These are phyloP conservation scores for Diadromus collaris DNA, from an alignment of 2,888 invertebrate genomes.

Conservation along the genomic window DNA sequence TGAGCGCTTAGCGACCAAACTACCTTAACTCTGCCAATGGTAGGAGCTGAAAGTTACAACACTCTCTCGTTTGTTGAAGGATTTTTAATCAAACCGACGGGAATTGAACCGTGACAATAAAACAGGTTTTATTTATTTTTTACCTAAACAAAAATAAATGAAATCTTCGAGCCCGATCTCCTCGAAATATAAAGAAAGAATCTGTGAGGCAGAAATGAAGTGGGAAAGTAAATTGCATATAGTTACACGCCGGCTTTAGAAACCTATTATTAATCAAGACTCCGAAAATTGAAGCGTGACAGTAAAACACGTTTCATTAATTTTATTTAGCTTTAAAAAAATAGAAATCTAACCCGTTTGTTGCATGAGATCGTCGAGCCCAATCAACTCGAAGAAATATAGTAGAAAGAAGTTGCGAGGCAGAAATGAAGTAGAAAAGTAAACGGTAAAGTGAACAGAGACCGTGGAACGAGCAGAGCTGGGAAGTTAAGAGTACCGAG, in stretches of 20 bases:
- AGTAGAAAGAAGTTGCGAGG: neutral
- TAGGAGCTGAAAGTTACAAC: no score
- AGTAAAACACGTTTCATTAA: no score
- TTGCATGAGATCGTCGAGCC: no score
- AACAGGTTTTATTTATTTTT: no score
- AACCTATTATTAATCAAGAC: neutral
- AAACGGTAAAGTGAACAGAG: conserved; percentile 16
- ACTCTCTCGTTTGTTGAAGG: no score
- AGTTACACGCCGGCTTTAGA: neutral
- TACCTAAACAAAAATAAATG: neutral
- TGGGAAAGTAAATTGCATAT: conserved; percentile 9
- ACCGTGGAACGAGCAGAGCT: neutral
- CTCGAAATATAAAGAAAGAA: neutral
- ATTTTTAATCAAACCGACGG: neutral
- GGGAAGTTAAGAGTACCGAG: conserved; percentile 18
- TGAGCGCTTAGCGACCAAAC: no score
- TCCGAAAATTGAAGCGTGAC: neutral
- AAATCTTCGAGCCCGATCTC: neutral
- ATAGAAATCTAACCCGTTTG: neutral
- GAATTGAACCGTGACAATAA: neutral
- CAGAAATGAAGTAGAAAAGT: neutral
- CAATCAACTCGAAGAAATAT: neutral
- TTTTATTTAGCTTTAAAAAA: no score
- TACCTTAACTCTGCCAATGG: no score
- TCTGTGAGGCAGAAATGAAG: neutral